Conservation (phyloP, 2,888 invertebrate species). For the Nasonovia ribisnigri region DNA sequence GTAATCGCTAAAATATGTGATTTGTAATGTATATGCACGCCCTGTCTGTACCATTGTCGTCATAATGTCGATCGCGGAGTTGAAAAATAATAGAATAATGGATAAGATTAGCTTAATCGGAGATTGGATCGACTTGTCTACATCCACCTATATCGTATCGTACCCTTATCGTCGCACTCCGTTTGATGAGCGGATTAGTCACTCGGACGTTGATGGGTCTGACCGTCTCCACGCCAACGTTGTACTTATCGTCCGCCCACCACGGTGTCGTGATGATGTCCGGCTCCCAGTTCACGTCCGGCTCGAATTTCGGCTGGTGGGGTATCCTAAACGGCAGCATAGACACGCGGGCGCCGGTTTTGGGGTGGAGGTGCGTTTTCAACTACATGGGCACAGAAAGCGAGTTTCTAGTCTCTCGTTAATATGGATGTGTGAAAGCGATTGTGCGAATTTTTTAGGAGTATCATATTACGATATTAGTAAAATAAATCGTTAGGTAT, state of each 20-base stretch:
- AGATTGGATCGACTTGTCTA: background rate
- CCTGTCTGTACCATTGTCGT: background rate
- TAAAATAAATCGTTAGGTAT: background rate
- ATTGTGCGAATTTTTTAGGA: background rate
- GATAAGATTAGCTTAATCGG: background rate
- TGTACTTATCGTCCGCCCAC: conserved; percentile 63
- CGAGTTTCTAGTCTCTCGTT: background rate
- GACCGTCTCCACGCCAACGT: conserved; percentile 46
- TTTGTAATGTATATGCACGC: background rate
- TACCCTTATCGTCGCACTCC: conserved; percentile 27
- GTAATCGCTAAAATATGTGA: no score
- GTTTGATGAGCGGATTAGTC: conserved; percentile 40
- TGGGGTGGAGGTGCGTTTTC: conserved; percentile 32
- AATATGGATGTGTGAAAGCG: background rate
- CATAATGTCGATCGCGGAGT: background rate
- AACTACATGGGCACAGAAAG: background rate
- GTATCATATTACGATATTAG: background rate
- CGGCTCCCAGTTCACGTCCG: conserved; percentile 37
- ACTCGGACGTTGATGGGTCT: conserved; percentile 28
- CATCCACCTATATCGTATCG: no score
- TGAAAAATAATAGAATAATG: background rate
- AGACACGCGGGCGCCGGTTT: conserved; percentile 51
- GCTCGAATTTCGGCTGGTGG: background rate
- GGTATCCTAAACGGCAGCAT: conserved; percentile 38
- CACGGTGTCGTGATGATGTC: background rate